Base-by-base conservation (phyloP, 2,797 vertebrate species). In the Zalophus californianus region DNA sequence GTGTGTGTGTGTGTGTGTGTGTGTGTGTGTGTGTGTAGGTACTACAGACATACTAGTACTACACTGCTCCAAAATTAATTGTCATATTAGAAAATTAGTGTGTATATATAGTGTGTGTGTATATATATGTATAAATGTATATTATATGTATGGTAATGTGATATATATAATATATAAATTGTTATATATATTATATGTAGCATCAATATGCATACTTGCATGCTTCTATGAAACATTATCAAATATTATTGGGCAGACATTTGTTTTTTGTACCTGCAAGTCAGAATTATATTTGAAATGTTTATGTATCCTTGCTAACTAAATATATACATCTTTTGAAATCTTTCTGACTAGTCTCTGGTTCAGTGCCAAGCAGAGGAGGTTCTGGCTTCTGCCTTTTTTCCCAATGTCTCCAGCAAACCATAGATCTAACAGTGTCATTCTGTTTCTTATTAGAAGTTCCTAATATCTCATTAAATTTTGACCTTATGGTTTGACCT, bases 281-380 rank as follows among this genome's bases (percentile, higher is more conserved):
- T 72, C 2, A 78, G 78, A 95, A 91, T 85, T 73, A 2, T 72
- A 58, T 79, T 85, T 93, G n/a, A 48, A 64, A 91, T 88, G 9
- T 86, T 64, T 32, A 21, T 23, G 15, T 44, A 13, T 18, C 3
- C 50, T 77, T 70, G 29, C 54, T 79, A 58, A 5, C 54, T 73
- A 75, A 48, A 75, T 25, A 84, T 13, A 41, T 41, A 73, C 50
- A 44, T 29, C 41, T 84, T 84, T 75, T 52, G 29, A 83, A 75
- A 48, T 62, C 32, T 80, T 89, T 89, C 3, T 60, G 21, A 56
- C 41, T 62, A 82, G 82, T 48, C 11, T 29, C 16, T 62, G 44
- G 27, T 89, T 94, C 27, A 92, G 18, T 62, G n/a, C 50, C 20
- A 56, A 89, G 8, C 7, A 54, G 70, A 91, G 29, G 21, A 77